Evolutionary conservation across 2,888 invertebrate genomes (phyloP), one percentile per base, ranked within the genome.

Genomic region (Amitus sp.): DNA sequence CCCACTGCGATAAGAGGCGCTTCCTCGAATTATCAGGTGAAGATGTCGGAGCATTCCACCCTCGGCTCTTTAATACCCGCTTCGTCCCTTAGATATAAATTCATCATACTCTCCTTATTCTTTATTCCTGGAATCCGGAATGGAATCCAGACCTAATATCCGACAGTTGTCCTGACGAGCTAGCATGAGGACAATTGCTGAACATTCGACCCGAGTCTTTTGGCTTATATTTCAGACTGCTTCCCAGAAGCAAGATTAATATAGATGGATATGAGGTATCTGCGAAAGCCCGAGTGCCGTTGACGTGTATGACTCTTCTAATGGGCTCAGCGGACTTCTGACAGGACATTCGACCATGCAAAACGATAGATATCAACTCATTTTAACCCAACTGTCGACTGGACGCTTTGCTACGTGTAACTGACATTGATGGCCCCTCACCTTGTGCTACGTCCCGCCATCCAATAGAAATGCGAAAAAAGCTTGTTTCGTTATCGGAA

Each of bases 381-480:
- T 71, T 78, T 78, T 73, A 75, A 73, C 76, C 74, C 74, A 73
- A 75, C 73, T 76, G 73, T 76, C 73, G 71, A 78, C 74, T 73
- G 75, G 73, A 75, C 71, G 73, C 67, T 69, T 73, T 71, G 65
- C 56, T 66, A 66, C 70, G 71, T 78, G 78, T 71, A 73, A 74
- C 73, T 78, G 78, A 78, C 78, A 73, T 73, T 77, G 77, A 78
- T 76, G 74, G 77, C 70, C 70, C n/a, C n/a, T n/a, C n/a, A n/a
- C n/a, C n/a, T n/a, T n/a, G n/a, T n/a, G n/a, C n/a, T n/a, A n/a
- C n/a, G n/a, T n/a, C n/a, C n/a, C n/a, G n/a, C n/a, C n/a, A n/a
- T n/a, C n/a, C n/a, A n/a, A n/a, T n/a, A n/a, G n/a, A n/a, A n/a
- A n/a, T n/a, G n/a, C n/a, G n/a, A n/a, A n/a, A n/a, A n/a, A n/a